Conservation (phyloP, 1,140 invertebrate genomes). For the Aphelinus atriplicis region DNA sequence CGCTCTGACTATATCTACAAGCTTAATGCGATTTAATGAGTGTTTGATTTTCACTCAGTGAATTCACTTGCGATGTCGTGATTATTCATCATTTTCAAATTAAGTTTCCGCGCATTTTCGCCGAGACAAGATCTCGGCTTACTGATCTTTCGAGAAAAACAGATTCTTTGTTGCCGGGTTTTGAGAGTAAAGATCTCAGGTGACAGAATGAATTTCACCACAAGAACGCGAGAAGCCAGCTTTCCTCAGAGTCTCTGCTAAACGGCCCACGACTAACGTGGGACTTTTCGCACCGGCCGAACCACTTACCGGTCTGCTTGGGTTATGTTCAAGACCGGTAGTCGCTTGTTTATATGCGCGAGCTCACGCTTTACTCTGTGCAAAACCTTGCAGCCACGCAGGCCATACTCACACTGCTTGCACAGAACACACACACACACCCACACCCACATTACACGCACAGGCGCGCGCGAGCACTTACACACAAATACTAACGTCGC, state of each 20-base stretch:
- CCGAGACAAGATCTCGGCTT: too few species aligned
- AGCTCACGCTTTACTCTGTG: conserved; percentile 48
- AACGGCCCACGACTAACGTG: conserved; percentile 34
- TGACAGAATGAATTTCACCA: conserved; percentile 22
- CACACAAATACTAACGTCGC: not conserved
- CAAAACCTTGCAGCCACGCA: conserved; percentile 39
- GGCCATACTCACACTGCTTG: conserved; percentile 6
- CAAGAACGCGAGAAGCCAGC: not conserved
- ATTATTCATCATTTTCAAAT: not conserved
- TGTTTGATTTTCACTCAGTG: too few species aligned
- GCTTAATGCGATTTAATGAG: too few species aligned
- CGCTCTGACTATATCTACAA: too few species aligned
- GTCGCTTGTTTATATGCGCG: conserved; percentile 51
- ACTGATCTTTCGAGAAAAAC: not conserved
- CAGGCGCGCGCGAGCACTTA: too few species aligned
- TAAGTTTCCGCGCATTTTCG: too few species aligned
- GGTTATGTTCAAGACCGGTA: conserved; percentile 55
- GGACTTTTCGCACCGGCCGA: conserved; percentile 34
- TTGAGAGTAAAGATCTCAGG: not conserved
- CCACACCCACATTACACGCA: too few species aligned
- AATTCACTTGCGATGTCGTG: not conserved
- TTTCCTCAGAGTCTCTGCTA: not conserved
- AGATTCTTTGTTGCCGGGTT: not conserved
- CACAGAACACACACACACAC: not conserved
- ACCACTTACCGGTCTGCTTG: conserved; percentile 31